These are phyloP conservation scores for Cantharis lateralis DNA, from an alignment of 2,888 invertebrate species.

Conservation along the genomic window DNA sequence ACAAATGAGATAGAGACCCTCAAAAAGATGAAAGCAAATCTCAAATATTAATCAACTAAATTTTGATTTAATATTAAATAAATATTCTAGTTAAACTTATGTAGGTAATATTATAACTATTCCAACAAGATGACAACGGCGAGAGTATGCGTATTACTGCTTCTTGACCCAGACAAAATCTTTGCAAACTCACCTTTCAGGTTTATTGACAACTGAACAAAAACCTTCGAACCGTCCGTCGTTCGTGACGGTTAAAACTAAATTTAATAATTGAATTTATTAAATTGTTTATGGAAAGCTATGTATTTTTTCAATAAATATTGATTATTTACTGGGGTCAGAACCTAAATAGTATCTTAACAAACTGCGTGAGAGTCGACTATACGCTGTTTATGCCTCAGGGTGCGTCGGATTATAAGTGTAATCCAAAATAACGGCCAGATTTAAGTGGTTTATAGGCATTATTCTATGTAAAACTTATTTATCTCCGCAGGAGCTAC, in stretches of 20 bases:
- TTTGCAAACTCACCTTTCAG: background rate
- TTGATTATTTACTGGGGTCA: background rate
- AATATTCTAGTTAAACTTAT: background rate
- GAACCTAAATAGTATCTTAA: background rate
- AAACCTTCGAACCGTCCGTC: background rate
- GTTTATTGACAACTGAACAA: background rate
- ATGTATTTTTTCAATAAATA: background rate
- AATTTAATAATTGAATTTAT: background rate
- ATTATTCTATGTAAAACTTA: slow-evolving; percentile 26
- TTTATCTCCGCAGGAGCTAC: slow-evolving; percentile 17
- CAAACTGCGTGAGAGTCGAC: slow-evolving; percentile 1
- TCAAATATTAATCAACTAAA: background rate
- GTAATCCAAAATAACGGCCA: slow-evolving; percentile 29
- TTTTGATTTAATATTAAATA: background rate
- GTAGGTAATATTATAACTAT: background rate
- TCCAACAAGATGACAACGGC: background rate
- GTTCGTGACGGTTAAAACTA: background rate
- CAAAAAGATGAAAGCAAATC: background rate
- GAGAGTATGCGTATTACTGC: background rate
- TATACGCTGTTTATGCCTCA: slow-evolving; percentile 17
- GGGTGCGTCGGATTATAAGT: slow-evolving; percentile 25
- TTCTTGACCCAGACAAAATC: background rate
- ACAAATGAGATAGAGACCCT: slow-evolving; percentile 5
- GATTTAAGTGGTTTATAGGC: slow-evolving; percentile 27
- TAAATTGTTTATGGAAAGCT: background rate